Evolutionary conservation across 2,888 invertebrate genomes (phyloP).

Genomic region (Arenicola marina): DNA sequence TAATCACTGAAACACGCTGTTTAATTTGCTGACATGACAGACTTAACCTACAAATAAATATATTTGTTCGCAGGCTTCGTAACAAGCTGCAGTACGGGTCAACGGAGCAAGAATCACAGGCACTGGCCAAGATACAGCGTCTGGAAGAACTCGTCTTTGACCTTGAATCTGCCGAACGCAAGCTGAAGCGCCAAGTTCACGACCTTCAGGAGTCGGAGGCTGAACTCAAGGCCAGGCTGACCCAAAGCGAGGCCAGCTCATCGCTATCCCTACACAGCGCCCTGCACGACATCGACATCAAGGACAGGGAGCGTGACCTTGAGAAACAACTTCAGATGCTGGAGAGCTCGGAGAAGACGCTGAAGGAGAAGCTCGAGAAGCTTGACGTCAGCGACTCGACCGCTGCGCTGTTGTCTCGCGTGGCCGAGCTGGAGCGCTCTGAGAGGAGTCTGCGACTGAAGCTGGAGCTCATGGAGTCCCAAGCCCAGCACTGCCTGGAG

Average conservation of each 20-base stretch:
- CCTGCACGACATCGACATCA: neutral
- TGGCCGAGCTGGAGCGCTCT: conserved; percentile 27
- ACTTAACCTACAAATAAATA: neutral
- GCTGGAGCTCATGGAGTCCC: conserved; percentile 20
- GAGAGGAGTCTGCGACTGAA: conserved; percentile 23
- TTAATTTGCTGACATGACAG: neutral
- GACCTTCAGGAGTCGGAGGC: conserved; percentile 29
- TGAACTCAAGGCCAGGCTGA: neutral
- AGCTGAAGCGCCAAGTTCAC: conserved; percentile 49
- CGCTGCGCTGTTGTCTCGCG: conserved; percentile 1
- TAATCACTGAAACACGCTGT: neutral
- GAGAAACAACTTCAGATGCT: conserved; percentile 3
- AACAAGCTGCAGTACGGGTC: conserved; percentile 7
- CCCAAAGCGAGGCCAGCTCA: neutral
- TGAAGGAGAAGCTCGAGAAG: conserved; percentile 27
- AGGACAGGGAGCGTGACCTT: neutral
- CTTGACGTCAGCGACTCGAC: conserved; percentile 31
- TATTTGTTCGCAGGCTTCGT: neutral
- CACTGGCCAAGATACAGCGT: conserved; percentile 25
- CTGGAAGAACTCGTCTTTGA: conserved; percentile 40
- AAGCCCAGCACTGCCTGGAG: neutral
- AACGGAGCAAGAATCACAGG: neutral
- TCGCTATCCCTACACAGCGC: too few species aligned
- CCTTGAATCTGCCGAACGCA: conserved; percentile 48
- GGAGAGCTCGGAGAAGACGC: conserved; percentile 15